Evolutionary conservation across 2,888 invertebrate species (phyloP).

Genomic region (Drosophila lutescens): DNA sequence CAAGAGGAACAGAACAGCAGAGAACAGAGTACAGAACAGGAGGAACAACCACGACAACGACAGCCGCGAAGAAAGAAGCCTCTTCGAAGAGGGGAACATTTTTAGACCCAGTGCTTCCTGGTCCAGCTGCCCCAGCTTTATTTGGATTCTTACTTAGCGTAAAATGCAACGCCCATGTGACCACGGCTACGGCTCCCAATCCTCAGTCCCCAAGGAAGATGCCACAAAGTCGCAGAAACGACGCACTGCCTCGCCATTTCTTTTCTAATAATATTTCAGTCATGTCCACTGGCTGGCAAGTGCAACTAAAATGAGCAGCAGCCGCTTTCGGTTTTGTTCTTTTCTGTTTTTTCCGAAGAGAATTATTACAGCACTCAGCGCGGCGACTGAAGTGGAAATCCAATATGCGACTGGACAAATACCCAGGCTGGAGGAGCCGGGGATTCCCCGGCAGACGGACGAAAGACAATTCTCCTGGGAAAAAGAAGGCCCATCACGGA

Average conservation of each 20-base stretch:
- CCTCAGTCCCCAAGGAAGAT: conserved; percentile 11
- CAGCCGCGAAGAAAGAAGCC: conserved; percentile 16
- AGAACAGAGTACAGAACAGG: conserved; percentile 20
- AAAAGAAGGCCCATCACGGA: conserved; percentile 1
- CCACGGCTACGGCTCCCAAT: conserved; percentile 36
- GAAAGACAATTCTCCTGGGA: conserved; percentile 14
- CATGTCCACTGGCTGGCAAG: conserved; percentile 64
- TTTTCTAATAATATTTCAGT: conserved; percentile 77
- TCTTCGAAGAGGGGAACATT: conserved; percentile 47
- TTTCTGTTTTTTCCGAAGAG: conserved; percentile 38
- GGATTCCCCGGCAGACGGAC: conserved; percentile 10
- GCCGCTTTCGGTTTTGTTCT: conserved; percentile 41
- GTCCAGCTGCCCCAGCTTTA: conserved; percentile 57
- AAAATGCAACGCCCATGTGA: conserved; percentile 67
- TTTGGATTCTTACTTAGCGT: conserved; percentile 72
- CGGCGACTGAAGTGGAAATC: conserved; percentile 19
- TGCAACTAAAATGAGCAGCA: conserved; percentile 52
- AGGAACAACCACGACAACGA: conserved; percentile 42
- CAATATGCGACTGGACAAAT: conserved; percentile 41
- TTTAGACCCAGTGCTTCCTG: conserved; percentile 73
- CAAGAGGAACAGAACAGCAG: conserved; percentile 35
- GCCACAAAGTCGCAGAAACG: conserved; percentile 16
- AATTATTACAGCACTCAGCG: conserved; percentile 74
- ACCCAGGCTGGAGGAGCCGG: conserved; percentile 17
- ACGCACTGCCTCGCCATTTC: conserved; percentile 73